Base-by-base conservation (phyloP, 2,113 vertebrate species). In the Pollimyrus isidori region DNA sequence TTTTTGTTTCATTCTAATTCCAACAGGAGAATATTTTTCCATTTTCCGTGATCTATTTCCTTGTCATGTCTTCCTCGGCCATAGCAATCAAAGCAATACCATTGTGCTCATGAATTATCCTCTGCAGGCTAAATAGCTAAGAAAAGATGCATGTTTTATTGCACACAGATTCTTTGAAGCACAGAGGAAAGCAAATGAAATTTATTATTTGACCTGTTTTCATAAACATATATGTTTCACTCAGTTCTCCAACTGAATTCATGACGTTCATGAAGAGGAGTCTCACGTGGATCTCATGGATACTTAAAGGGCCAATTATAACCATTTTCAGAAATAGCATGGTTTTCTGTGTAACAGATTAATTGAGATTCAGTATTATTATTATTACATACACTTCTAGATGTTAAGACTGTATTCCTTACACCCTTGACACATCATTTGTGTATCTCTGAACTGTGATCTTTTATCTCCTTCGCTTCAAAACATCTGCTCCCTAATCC, bases 171-270 rank as follows among this genome's bases (percentile, higher is more conserved):
- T 87, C 52, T 58, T 21, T 39, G 56, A 62, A 50, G 87, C 42
- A 23, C 35, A 62, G 19, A 42, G 56, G 39, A 56, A 90, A 88
- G 65, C 26, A 84, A 62, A 46, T 87, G 56, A 65, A 87, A 87
- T 19, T 65, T 56, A 46, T 62, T 65, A 62, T 65, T 87, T 39
- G 26, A 39, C 53, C 19, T 45, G 11, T 62, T 39, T 42, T 87
- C 42, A 42, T 26, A 86, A 62, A 65, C 52, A 87, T 39, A 87
- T 17, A 26, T 42, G 21, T 58, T 87, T 62, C 19, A 35, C 53
- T 11, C 5, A n/a, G 26, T 46, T 65, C 39, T 87, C 56, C 56
- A 26, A 11, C 87, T 53, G 35, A 87, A 87, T 45, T 45, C n/a
- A n/a, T n/a, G n/a, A n/a, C n/a, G n/a, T n/a, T n/a, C n/a, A n/a